A percentile compares a stretch with the other conserved stretches of the same genome.
These are phyloP conservation scores for Drosophila anomalata DNA, from an alignment of 2,888 invertebrate species.

Conservation along the genomic window DNA sequence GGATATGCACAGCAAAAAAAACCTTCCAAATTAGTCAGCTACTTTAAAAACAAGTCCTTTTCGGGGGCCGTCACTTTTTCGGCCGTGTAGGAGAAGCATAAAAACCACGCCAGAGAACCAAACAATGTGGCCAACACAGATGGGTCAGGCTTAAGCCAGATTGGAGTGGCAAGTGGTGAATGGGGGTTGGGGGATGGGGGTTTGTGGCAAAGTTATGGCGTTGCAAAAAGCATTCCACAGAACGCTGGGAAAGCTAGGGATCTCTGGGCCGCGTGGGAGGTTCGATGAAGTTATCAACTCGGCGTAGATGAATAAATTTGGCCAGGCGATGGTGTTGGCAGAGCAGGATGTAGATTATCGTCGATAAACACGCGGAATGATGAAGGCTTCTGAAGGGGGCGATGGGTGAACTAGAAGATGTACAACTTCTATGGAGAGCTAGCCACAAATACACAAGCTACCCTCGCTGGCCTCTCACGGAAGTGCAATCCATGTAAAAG, in stretches of 20 bases:
- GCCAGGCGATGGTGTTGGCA: constrained; percentile 28
- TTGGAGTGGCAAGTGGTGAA: constrained; percentile 3
- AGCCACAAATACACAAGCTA: background rate
- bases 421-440: background rate
- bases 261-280: constrained; percentile 36
- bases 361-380: constrained; percentile 28
- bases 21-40: background rate
- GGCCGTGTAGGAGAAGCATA: constrained; percentile 45
- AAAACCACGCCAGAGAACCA: constrained; percentile 30
- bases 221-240: constrained; percentile 45
- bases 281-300: constrained; percentile 42
- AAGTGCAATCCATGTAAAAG: constrained; percentile 56
- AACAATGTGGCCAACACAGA: constrained; percentile 46
- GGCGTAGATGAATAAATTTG: constrained; percentile 41
- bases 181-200: background rate
- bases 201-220: constrained; percentile 60
- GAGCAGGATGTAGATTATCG: constrained; percentile 37
- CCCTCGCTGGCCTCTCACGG: constrained; percentile 56
- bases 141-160: constrained; percentile 35
- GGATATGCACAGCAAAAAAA: constrained; percentile 22
- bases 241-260: constrained; percentile 57
- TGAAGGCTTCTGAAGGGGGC: background rate
- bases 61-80: constrained; percentile 15
- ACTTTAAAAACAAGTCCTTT: background rate
- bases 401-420: background rate